Percentiles rank a stretch among this genome's conserved stretches.
phyloP scores from a whole-genome alignment of 2,888 invertebrate species.

The Acanthosepion lycidas region DNA sequence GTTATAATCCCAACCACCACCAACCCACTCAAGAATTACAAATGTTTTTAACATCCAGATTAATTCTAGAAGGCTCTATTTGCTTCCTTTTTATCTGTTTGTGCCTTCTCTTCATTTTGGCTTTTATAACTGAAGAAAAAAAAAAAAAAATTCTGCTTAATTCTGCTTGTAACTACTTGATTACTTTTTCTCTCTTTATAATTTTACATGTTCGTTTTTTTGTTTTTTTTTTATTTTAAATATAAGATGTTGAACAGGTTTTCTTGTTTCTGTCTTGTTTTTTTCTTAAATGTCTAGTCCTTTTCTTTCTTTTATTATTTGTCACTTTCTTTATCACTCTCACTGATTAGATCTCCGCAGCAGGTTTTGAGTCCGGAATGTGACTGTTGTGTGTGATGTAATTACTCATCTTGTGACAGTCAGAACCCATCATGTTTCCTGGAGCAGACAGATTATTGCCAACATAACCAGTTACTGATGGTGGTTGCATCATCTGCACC shows the following conservation, averaged over 20 bases:
- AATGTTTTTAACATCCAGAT: not conserved
- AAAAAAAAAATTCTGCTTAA: no score
- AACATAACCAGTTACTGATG: conserved; percentile 37
- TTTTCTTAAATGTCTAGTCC: not conserved
- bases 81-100: not conserved
- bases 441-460: conserved; percentile 45
- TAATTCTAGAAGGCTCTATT: not conserved
- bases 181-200: not conserved
- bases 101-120: no score
- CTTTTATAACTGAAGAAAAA: no score
- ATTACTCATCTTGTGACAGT: conserved; percentile 65
- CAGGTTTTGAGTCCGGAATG: conserved; percentile 67
- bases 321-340: not conserved
- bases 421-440: conserved; percentile 50
- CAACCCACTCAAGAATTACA: not conserved
- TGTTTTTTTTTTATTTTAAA: not conserved
- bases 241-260: not conserved
- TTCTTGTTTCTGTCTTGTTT: not conserved
- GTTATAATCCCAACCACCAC: not conserved
- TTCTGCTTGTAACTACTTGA: not conserved
- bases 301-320: not conserved
- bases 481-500: not conserved
- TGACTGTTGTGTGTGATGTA: conserved; percentile 64
- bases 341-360: conserved; percentile 50
- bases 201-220: not conserved